Evolutionary conservation across 1,140 invertebrate species (phyloP), one percentile per base, ranked within the genome.

Genomic region (Drosophila athabasca): DNA sequence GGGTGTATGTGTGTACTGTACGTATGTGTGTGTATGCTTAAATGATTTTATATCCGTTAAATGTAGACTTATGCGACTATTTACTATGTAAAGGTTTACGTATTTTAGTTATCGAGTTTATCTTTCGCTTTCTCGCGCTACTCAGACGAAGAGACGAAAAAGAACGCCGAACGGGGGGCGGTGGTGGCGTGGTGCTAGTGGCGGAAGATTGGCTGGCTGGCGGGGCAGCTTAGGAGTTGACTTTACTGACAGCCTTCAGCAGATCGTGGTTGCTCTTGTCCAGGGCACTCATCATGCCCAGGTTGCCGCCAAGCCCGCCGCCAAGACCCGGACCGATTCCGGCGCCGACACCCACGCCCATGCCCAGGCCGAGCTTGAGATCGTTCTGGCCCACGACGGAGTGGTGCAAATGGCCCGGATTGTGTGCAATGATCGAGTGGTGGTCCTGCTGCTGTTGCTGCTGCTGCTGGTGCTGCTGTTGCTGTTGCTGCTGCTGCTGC

Each of bases 241-340:
- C 93, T 90, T 94, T 94, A 89, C 93, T 93, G 69, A 94, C 93
- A 53, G 93, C 93, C 77, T 94, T 94, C 49, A 94, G 92, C 65
- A 94, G 92, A 90, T 94, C 93, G 68, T 93, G 93, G 91, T 94
- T 93, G 75, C 93, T 92, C 79, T 94, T 94, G 67, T 94, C 93
- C 31, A 94, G 80, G 45, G 93, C 92, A 73, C 92, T 92, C 64
- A 94, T 92, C 91, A 92, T 92, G 45, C 91, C 90, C 61, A 92
- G 74, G 67, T 92, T 91, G 43, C 91, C 84, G 9, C 90, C 80
- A 4, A 91, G 62, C 7, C 90, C 90, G 15, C 91, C 84, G n/a
- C 90, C 83, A 6, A 90, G 75, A 31, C 90, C 90, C 6, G 78
- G 77, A 0, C 88, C 83, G 11, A 88, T 61, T 13, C 83, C 81